Evolutionary conservation across 2,888 invertebrate genomes (phyloP), one percentile per base, ranked within the genome.

Genomic region (Callimorpha dominula): DNA sequence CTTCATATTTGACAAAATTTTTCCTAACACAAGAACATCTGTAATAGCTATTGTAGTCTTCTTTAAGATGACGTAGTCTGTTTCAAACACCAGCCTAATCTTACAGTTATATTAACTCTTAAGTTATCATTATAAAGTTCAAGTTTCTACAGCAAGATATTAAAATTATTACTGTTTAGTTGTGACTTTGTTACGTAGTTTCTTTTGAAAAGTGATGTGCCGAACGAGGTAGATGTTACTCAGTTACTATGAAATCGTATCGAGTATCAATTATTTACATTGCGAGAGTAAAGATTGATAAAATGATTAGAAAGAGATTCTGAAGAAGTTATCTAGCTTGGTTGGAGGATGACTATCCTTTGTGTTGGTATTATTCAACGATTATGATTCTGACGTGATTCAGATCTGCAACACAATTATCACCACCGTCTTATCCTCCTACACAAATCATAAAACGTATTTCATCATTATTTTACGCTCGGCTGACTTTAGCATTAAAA

Each of bases 161-260:
- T 62, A 43, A 49, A 65, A 9, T 43, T 66, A 67, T 65, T 9
- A 49, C 74, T 76, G 74, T 52, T 43, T 60, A 70, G 20, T 50
- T 65, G 60, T 73, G 43, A 70, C 73, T 76, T 82, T 80, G 76
- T 74, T 71, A 76, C 66, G 63, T 72, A 81, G 83, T 80, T 84
- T 85, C 83, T 89, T 84, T 84, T 81, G 83, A 87, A 87, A 88
- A 88, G 86, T 88, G 87, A 89, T 85, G 86, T 85, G 80, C 83
- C 78, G 9, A 9, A 54, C 7, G 54, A n/a, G 9, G n/a, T 9
- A 54, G n/a, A 54, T 8, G 1, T n/a, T 1, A 42, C 17, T n/a
- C 17, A 64, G 8, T 8, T 7, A 54, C 9, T n/a, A 11, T 2
- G n/a, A 20, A 11, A 54, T 11, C 20, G 2, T 11, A 0, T 0